phyloP scores from a whole-genome alignment of 2,113 vertebrate genomes.

The Nothoprocta pentlandii region DNA sequence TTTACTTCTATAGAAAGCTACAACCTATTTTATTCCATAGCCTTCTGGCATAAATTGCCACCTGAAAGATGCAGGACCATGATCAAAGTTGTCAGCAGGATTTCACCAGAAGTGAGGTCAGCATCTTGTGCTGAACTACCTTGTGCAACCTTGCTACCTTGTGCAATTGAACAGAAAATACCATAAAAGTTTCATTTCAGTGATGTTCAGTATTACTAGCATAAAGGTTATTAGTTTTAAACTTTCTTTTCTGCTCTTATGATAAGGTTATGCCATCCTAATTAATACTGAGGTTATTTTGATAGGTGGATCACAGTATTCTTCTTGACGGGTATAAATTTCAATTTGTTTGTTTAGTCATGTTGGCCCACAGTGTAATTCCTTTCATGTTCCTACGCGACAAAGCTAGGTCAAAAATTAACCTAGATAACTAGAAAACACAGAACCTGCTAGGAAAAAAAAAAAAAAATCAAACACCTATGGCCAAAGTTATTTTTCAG shows the following conservation, averaged over 20 bases:
- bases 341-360: not conserved
- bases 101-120: not conserved
- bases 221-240: not conserved
- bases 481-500: not conserved
- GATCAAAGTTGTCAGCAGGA: not conserved
- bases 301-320: not conserved
- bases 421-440: not conserved
- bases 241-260: not conserved
- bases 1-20: not conserved
- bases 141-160: not conserved
- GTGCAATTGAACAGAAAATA: not conserved
- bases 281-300: not conserved
- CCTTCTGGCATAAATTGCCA: not conserved
- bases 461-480: not conserved
- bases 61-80: not conserved
- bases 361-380: not conserved
- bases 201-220: not conserved
- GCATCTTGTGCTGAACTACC: not conserved
- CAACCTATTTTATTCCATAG: not conserved
- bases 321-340: not conserved
- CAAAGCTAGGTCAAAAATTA: not conserved
- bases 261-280: not conserved
- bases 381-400: not conserved
- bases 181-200: not conserved
- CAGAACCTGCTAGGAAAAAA: not conserved